Base-by-base conservation (phyloP, 2,888 invertebrate species). In the Heliconius ismenius region DNA sequence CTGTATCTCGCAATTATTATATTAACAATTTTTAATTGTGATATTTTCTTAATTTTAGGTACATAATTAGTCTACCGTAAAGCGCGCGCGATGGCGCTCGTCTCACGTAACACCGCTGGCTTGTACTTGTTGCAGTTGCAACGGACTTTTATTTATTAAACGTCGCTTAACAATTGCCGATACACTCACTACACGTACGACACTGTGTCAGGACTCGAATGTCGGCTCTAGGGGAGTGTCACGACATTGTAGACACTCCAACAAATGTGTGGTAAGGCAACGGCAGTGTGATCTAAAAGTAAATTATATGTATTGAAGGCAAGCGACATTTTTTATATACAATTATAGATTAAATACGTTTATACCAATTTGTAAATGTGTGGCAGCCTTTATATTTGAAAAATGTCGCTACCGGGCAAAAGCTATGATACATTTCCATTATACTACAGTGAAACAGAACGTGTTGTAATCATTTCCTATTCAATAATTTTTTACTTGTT, bases 401-500 rank as follows among this genome's bases (percentile, higher is more conserved):
- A 76, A 81, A 81, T 82, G 82, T 79, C 80, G 79, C 78, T 73
- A 36, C 67, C 62, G n/a, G 65, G 24, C 73, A 80, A 78, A 78
- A 79, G 78, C 73, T 81, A 80, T 81, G 76, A 82, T 81, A 83
- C 82, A 83, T 83, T 84, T 82, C 83, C 83, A 82, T 80, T 79
- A 80, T 75, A 76, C 79, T 81, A 81, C 83, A 81, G 78, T 79
- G 81, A 80, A 72, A 79, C 80, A 78, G 79, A 80, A 75, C 80
- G 79, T 78, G 79, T 79, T 80, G 80, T 78, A 81, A 77, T 78
- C 81, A 79, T 83, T 82, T 82, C 81, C 82, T 84, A 80, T 83
- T 81, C 80, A 82, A 81, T 83, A 82, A 83, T 82, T 82, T 85
- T 87, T 86, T 87, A 87, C 87, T 88, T 90, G 85, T 87, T 88